Evolutionary conservation across 1,140 invertebrate genomes (phyloP), one percentile per base, ranked within the genome.

Genomic region (Achatina immaculata): DNA sequence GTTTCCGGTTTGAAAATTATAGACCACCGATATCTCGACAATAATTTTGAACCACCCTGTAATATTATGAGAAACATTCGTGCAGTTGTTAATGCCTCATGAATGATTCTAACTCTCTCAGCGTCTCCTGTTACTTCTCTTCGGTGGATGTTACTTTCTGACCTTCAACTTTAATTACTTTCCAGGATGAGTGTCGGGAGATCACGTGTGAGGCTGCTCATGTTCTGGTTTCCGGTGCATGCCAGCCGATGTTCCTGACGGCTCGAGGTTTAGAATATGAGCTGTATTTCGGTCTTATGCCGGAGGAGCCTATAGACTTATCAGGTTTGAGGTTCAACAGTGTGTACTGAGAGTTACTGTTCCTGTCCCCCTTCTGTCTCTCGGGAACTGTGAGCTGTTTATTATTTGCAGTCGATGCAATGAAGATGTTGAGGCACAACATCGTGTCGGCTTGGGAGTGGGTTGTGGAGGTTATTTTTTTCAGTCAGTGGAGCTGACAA

Each of bases 71-170:
- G n/a, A n/a, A n/a, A n/a, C n/a, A n/a, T n/a, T n/a, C n/a, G n/a
- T n/a, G n/a, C n/a, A n/a, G n/a, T n/a, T n/a, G n/a, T n/a, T n/a
- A n/a, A n/a, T n/a, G n/a, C n/a, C n/a, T n/a, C 36, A 19, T 73
- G 14, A 19, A 38, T 19, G 14, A 38, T 19, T 16, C 40, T 38
- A 7, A 21, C 36, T 28, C 42, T 38, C 21, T 76, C 16, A 2
- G 0, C 0, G 36, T 76, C 43, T 42, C 40, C 36, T 74, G 16
- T 42, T 74, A 36, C 40, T 36, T 73, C 7, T 43, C 42, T 40
- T 43, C 40, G 31, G n/a, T 73, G 9, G 34, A n/a, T 42, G 31
- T 74, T 69, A 38, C 48, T 19, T n/a, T 79, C 65, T 40, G 36
- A 34, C 42, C 34, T 36, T 40, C 68, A 55, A 2, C 55, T 19